phyloP scores from a whole-genome alignment of 2,113 vertebrate genomes.

The Zonotrichia leucophrys region DNA sequence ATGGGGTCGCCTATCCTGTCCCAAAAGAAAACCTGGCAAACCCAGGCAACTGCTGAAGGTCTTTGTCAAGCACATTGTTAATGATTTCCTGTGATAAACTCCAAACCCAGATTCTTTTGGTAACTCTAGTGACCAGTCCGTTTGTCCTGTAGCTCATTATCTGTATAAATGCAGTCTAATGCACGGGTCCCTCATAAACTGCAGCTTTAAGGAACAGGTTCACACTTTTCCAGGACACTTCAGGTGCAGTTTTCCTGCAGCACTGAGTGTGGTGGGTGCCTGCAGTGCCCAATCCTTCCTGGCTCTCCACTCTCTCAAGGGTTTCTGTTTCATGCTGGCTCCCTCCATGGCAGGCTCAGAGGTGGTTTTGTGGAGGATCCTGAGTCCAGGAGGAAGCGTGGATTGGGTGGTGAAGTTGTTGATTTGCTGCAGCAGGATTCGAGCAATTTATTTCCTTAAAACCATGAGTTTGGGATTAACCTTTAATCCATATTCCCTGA shows the following conservation, averaged over 20 bases:
- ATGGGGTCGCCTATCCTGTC: fast-evolving
- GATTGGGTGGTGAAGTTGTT: fast-evolving
- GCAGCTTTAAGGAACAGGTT: neutral
- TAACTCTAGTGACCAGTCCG: neutral
- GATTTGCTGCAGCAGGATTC: neutral
- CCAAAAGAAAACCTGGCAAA: neutral
- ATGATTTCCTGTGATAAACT: neutral
- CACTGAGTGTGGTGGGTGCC: fast-evolving
- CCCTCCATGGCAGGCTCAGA: neutral
- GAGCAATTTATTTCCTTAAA: neutral
- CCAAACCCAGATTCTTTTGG: neutral
- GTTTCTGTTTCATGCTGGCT: neutral
- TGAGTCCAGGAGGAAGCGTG: neutral
- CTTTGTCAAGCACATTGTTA: neutral
- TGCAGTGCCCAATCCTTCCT: neutral
- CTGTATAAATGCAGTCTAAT: neutral
- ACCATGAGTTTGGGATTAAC: neutral
- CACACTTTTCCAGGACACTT: neutral
- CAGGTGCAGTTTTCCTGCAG: neutral
- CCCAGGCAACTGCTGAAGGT: neutral
- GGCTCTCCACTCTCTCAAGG: neutral
- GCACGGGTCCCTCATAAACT: fast-evolving
- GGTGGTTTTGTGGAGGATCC: neutral
- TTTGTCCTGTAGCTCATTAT: neutral
- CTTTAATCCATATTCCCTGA: neutral